A percentile compares a stretch with the other conserved stretches of the same genome.
Conservation (phyloP, 2,113 vertebrate genomes). For the Agapornis roseicollis region DNA sequence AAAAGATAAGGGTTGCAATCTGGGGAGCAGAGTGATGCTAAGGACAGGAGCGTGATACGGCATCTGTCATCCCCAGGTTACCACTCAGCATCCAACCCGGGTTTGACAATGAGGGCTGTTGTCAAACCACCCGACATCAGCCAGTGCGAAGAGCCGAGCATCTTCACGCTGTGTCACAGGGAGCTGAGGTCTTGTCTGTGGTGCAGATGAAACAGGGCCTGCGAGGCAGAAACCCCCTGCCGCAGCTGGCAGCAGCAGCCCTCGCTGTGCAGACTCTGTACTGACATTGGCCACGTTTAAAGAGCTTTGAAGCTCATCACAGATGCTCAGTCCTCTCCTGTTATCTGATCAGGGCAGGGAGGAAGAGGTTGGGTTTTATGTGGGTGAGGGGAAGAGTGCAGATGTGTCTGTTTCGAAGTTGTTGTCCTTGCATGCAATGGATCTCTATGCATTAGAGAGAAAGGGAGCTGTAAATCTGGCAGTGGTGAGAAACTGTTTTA, state of each 20-base stretch:
- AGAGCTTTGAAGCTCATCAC: background rate
- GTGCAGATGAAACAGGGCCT: background rate
- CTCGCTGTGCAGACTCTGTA: background rate
- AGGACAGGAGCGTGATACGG: background rate
- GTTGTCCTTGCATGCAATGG: background rate
- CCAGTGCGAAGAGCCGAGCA: rapidly evolving
- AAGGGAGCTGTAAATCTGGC: background rate
- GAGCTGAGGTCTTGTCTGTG: background rate
- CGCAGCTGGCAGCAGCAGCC: background rate
- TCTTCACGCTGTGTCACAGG: background rate
- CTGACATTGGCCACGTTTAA: background rate
- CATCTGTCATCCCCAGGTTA: background rate
- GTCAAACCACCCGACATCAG: background rate
- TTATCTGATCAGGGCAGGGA: background rate
- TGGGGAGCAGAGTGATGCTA: background rate
- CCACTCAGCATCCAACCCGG: background rate
- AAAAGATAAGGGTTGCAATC: background rate
- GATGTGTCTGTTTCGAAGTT: background rate
- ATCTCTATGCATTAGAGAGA: background rate
- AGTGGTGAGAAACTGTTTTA: background rate
- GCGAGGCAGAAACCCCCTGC: background rate
- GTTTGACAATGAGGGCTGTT: background rate
- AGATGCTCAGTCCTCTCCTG: background rate
- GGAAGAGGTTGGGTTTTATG: background rate
- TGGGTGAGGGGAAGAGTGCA: background rate